Evolutionary conservation across 2,113 vertebrate genomes (phyloP).

Genomic region (Ammodytes marinus): DNA sequence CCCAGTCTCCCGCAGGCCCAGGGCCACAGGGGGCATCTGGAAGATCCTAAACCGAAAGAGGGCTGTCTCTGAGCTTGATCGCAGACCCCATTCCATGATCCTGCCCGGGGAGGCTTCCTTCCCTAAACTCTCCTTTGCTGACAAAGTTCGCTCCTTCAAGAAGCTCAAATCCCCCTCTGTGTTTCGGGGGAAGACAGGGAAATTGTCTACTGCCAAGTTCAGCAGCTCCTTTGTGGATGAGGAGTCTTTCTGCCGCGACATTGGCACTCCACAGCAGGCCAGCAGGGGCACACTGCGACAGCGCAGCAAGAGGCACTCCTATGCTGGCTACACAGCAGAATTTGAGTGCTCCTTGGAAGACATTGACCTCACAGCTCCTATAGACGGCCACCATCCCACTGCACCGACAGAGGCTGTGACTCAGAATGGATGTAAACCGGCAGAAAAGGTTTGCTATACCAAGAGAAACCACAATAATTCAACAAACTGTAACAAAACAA

Average conservation of each 20-base stretch:
- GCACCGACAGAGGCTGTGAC: constrained; percentile 67
- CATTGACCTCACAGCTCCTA: constrained; percentile 81
- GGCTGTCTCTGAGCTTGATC: constrained; percentile 80
- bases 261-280: constrained; percentile 76
- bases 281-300: constrained; percentile 75
- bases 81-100: constrained; percentile 92
- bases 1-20: constrained; percentile 82
- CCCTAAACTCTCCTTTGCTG: constrained; percentile 89
- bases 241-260: constrained; percentile 76
- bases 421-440: constrained; percentile 81
- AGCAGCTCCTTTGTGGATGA: constrained; percentile 76
- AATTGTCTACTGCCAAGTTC: constrained; percentile 79
- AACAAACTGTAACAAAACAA: constrained; percentile 81
- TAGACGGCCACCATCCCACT: constrained; percentile 80
- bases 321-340: constrained; percentile 87
- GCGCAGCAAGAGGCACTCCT: constrained; percentile 89
- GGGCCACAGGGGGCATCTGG: constrained; percentile 88
- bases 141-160: constrained; percentile 90
- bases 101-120: constrained; percentile 87
- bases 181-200: constrained; percentile 80
- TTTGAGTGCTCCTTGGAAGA: constrained; percentile 91
- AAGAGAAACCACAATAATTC: constrained; percentile 82
- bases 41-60: constrained; percentile 89
- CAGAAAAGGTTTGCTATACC: constrained; percentile 74
- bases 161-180: constrained; percentile 87